Conservation (phyloP, 2,113 vertebrate species). For the Neotragus moschatus region DNA sequence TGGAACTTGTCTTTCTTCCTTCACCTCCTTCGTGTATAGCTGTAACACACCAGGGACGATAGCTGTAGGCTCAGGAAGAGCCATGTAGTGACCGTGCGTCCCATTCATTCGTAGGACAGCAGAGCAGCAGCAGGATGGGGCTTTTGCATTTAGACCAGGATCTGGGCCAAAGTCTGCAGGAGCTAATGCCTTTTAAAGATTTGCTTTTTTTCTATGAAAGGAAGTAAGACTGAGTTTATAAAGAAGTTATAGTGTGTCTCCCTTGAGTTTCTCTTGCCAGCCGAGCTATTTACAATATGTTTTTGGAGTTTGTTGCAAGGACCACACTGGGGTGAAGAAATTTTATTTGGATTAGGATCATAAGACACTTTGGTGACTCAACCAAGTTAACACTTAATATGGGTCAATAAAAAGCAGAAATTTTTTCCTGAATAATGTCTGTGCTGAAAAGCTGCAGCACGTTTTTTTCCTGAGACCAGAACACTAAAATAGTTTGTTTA, state of each 20-base stretch:
- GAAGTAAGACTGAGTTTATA: conserved; percentile 53
- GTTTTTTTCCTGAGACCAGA: conserved; percentile 44
- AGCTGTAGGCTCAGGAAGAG: not conserved
- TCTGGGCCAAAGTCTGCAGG: conserved; percentile 2
- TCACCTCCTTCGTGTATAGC: not conserved
- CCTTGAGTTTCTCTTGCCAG: conserved; percentile 47
- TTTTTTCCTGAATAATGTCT: conserved; percentile 57
- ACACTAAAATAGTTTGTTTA: conserved; percentile 37
- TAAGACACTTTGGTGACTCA: conserved; percentile 58
- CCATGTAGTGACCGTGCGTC: not conserved
- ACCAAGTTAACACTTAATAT: conserved; percentile 60
- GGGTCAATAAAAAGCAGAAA: conserved; percentile 61
- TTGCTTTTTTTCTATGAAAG: not conserved
- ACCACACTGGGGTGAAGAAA: conserved; percentile 62
- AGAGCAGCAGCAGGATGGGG: not conserved
- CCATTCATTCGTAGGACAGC: not conserved
- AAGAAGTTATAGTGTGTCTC: conserved; percentile 47
- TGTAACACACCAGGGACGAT: not conserved
- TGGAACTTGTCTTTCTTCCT: conserved; percentile 16
- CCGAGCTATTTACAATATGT: conserved; percentile 65
- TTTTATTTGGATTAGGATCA: conserved; percentile 70
- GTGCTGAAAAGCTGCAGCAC: conserved; percentile 50
- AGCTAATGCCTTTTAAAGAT: conserved; percentile 8
- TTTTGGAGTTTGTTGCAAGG: conserved; percentile 62
- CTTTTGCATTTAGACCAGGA: not conserved